Evolutionary conservation across 2,797 vertebrate genomes (phyloP), one percentile per base, ranked within the genome.

Genomic region (Cetoscarus ocellatus): DNA sequence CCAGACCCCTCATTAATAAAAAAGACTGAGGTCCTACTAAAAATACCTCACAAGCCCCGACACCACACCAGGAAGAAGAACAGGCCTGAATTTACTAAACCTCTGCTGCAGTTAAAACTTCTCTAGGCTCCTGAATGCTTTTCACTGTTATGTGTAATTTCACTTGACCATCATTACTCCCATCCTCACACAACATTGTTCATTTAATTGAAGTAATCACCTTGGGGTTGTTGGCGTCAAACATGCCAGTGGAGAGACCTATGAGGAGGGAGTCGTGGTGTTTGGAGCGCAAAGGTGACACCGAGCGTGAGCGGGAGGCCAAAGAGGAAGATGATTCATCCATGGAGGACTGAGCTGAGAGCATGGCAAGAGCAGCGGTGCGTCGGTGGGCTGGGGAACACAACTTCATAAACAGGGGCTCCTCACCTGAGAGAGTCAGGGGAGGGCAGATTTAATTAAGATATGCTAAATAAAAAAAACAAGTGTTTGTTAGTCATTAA

Each of bases 141-240:
- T n/a, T 39, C 58, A 5, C 34, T 6, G 48, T 51, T 13, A 45
- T 45, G 56, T n/a, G 35, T 74, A 27, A 40, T 27, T 44, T 67
- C 10, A 34, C 38, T n/a, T 19, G 51, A 62, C 47, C 40, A 51
- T 7, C 15, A 35, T 50, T 1, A 48, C 11, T 47, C 34, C 54
- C 52, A 27, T 43, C 18, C 54, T 56, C 27, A 42, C 56, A 18
- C 10, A 68, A n/a, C 27, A 18, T 40, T 35, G 7, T 40, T n/a
- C 42, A 15, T 45, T 42, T 18, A n/a, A 59, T 7, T 59, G 5
- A 19, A 11, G n/a, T 58, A 82, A 90, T 95, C 92, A 96, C 98
- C 97, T 97, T 98, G 80, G 97, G 97, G 84, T 98, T 98, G 18
- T 97, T 98, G 89, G 96, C 91, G 78, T 99, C 97, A 80, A 99